Base-by-base conservation (phyloP, 2,797 vertebrate species). In the Agapornis canus region DNA sequence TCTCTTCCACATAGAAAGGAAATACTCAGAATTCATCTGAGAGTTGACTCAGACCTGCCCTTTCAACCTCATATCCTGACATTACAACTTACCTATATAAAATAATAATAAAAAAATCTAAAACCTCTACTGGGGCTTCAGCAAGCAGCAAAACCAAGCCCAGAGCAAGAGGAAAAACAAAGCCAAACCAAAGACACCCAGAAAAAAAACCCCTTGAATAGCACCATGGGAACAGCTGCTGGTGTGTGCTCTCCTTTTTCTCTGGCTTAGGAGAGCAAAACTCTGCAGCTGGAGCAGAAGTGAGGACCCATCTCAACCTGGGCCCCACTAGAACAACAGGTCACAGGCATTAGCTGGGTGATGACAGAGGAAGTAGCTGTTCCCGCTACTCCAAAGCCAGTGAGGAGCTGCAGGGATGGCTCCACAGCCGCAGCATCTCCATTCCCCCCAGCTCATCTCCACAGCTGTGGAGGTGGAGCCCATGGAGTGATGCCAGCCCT, bases 41-140 rank as follows among this genome's bases (percentile, higher is more conserved):
- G 94, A 78, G 49, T 88, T 95, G 86, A 93, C 87, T 95, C 91
- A 86, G 86, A 89, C 54, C 70, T 93, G 89, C 65, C 82, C 92
- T 94, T 95, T 94, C 91, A 93, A 80, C 85, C 72, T 91, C 85
- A 69, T 64, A 94, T 94, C 86, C 90, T 91, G 82, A 92, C 57
- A 86, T 71, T 78, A 69, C 83, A 94, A 73, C 86, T 72, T 61
- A 89, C 66, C 57, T 89, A 59, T 84, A 32, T 16, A 47, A 45
- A 70, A 89, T 69, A 45, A 68, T 5, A 60, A 66, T 4, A 42
- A 63, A 60, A 45, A 81, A 13, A 21, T 5, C n/a, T 72, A 40
- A 66, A 31, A 35, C n/a, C 64, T 84, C 75, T 86, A 25, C n/a
- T 51, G 52, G 7, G 43, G 47, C 39, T 73, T 81, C 81, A 59